Conservation (phyloP, 2,113 vertebrate species). For the Ranitomeya variabilis region DNA sequence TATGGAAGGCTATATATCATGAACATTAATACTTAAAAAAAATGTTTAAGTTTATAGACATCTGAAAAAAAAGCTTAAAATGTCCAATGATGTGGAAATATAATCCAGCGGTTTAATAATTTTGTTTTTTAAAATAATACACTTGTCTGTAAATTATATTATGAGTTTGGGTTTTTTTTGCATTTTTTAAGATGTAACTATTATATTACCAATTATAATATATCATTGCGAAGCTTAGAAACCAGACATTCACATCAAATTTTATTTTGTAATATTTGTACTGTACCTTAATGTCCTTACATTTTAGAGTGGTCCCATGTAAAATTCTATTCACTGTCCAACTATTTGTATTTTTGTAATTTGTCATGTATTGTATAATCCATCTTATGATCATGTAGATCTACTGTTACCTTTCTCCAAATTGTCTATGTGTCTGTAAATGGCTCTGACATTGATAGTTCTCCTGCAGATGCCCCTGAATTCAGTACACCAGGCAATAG, state of each 20-base stretch:
- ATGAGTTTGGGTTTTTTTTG: too few species aligned
- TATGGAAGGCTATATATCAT: not conserved
- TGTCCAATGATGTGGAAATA: too few species aligned
- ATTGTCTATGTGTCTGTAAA: not conserved
- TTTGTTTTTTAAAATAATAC: too few species aligned
- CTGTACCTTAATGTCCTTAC: not conserved
- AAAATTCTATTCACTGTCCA: too few species aligned
- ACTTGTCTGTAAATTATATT: too few species aligned
- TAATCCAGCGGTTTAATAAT: too few species aligned
- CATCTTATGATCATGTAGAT: not conserved
- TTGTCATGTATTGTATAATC: not conserved
- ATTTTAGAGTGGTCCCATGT: not conserved
- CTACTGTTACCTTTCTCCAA: not conserved
- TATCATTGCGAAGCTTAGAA: not conserved
- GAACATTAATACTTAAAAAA: too few species aligned
- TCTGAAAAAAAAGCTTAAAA: too few species aligned
- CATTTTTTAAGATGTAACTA: not conserved
- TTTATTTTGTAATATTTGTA: not conserved
- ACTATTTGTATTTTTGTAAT: not conserved
- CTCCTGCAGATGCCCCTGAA: not conserved
- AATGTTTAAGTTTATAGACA: too few species aligned
- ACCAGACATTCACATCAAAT: not conserved
- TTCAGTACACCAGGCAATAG: not conserved
- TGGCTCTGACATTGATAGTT: not conserved
- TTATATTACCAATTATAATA: not conserved